phyloP scores from a whole-genome alignment of 1,140 invertebrate genomes.

The Melipona quadrifasciata region DNA sequence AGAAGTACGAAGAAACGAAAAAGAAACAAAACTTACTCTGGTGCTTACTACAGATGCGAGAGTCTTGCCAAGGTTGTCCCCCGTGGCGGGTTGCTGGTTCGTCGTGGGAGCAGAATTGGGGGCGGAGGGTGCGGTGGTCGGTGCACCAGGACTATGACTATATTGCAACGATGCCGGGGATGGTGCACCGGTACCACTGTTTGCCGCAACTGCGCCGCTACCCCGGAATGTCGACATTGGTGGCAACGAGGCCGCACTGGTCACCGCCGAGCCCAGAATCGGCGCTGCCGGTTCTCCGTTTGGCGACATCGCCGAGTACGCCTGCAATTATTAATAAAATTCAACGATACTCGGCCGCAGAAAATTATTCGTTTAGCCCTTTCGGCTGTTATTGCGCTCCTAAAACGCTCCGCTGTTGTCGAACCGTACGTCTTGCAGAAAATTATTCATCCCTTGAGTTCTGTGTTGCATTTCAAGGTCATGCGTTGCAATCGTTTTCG shows the following conservation, averaged over 20 bases:
- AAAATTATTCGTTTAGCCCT: not conserved
- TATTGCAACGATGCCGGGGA: conserved; percentile 84
- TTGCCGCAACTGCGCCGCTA: conserved; percentile 80
- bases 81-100: conserved; percentile 82
- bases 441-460: too few relatives aligned
- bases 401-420: too few relatives aligned
- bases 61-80: conserved; percentile 90
- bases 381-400: too few relatives aligned
- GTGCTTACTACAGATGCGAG: conserved; percentile 87
- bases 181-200: conserved; percentile 80
- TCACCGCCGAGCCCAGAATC: conserved; percentile 82
- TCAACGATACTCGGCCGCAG: not conserved
- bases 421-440: too few relatives aligned
- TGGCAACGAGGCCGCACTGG: conserved; percentile 88
- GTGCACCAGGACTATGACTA: conserved; percentile 81
- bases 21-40: conserved; percentile 67
- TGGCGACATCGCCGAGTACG: conserved; percentile 84
- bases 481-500: too few relatives aligned
- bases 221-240: conserved; percentile 96
- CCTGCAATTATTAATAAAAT: conserved; percentile 79
- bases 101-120: conserved; percentile 81
- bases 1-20: too few relatives aligned
- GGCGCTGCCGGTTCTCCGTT: conserved; percentile 78
- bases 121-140: conserved; percentile 79
- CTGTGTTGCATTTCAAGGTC: too few relatives aligned